phyloP scores from a whole-genome alignment of 2,113 vertebrate species.

The Oreochromis niloticus region DNA sequence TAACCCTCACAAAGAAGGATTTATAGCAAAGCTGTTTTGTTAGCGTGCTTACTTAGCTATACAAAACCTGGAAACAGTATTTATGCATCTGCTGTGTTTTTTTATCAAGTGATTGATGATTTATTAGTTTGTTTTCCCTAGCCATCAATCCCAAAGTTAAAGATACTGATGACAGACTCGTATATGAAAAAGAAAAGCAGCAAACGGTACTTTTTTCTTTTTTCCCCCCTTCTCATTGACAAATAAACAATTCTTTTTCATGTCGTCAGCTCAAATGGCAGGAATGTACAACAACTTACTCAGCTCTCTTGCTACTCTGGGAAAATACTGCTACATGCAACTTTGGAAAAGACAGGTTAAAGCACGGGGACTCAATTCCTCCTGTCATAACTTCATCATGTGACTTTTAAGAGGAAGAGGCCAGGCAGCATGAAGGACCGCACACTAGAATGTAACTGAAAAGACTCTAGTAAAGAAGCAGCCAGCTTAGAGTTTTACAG shows the following conservation, averaged over 20 bases:
- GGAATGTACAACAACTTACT: not conserved
- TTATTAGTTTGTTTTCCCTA: not conserved
- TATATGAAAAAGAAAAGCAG: not conserved
- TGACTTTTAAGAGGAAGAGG: conserved; percentile 55
- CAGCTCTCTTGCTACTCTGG: not conserved
- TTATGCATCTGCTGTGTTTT: not conserved
- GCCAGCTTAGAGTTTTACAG: not conserved
- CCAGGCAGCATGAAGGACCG: not conserved
- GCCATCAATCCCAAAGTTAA: not conserved
- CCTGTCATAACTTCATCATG: conserved; percentile 32
- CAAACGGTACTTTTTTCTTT: not conserved
- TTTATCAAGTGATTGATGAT: not conserved
- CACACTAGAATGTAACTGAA: not conserved
- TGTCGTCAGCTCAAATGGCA: not conserved
- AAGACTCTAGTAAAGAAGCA: not conserved
- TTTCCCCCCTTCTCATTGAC: not conserved
- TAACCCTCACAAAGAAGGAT: not conserved
- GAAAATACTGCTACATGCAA: conserved; percentile 5
- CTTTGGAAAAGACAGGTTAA: not conserved
- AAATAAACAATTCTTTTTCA: not conserved
- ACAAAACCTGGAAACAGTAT: not conserved
- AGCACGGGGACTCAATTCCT: not conserved
- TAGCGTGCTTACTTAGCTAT: not conserved
- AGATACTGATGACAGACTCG: not conserved
- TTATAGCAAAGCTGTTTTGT: not conserved